Evolutionary conservation across 1,140 invertebrate genomes (phyloP).

Genomic region (Drosophila busckii): DNA sequence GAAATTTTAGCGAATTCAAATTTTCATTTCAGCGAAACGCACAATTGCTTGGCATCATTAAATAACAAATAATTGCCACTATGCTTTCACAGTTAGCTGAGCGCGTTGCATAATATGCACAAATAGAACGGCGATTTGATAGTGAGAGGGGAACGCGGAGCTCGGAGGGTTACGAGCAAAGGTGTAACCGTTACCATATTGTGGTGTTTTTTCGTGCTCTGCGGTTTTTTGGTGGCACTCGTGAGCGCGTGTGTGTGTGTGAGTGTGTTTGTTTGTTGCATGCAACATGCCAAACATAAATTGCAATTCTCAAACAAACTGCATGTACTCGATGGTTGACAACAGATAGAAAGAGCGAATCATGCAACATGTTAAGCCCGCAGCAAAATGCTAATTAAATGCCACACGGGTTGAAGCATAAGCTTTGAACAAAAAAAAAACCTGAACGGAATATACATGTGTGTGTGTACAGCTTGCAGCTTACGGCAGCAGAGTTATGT

Average conservation of each 20-base stretch:
- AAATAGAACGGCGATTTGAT: constrained; percentile 4
- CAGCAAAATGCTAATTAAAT: constrained; percentile 37
- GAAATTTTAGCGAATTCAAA: no score
- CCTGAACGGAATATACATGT: neutral
- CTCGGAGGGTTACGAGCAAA: neutral
- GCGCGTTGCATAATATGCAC: constrained; percentile 12
- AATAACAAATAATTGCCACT: no score
- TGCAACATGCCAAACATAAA: constrained; percentile 29
- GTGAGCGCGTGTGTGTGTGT: no score
- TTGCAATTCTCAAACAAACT: constrained; percentile 14
- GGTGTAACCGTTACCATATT: constrained; percentile 13
- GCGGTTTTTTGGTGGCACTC: constrained; percentile 13
- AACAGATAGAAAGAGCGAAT: constrained; percentile 19
- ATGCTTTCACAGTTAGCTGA: no score
- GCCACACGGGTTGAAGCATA: neutral
- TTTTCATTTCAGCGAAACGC: no score
- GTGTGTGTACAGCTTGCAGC: no score
- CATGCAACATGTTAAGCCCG: constrained; percentile 26
- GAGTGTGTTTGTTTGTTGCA: no score
- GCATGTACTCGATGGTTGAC: constrained; percentile 19
- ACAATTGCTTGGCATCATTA: no score
- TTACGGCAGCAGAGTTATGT: no score
- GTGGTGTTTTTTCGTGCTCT: constrained; percentile 10
- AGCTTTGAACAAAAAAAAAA: neutral
- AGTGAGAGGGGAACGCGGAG: neutral